Evolutionary conservation across 2,113 vertebrate genomes (phyloP), one percentile per base, ranked within the genome.

Genomic region (Rhea pennata): DNA sequence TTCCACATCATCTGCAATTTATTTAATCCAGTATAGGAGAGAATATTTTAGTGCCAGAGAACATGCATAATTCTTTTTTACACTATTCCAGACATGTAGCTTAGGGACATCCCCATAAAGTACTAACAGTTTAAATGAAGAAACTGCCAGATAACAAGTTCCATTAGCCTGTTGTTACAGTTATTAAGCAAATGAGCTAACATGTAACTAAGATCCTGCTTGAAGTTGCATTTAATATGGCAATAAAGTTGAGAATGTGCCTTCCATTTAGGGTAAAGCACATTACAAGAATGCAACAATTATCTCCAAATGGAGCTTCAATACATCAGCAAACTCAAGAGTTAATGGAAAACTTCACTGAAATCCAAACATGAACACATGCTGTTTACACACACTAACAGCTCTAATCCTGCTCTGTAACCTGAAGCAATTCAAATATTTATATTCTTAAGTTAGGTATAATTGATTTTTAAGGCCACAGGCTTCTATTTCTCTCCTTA

Each of bases 51-150:
- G 42, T n/a, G 56, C 26, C 54, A 84, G 85, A 80, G 50, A 92
- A 86, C 46, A 53, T 4, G 9, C 0, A 4, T 81, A 92, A 90
- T 73, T 92, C 59, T 80, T 56, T 87, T 87, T 84, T 88, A 92
- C 0, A 0, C 74, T 70, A 84, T 48, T 91, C 19, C 51, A 88
- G 72, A 64, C 39, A 74, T 27, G 72, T 5, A 59, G 40, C 86
- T 87, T 44, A 88, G 39, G 59, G n/a, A 72, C 61, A 80, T 80
- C 69, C 89, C 92, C 72, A 90, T 84, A 64, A 92, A 87, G 51
- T 53, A 88, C 75, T 84, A 93, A 91, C 36, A 87, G 56, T 46
- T 88, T 87, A 91, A 94, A 87, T 69, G 59, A 96, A 87, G 65
- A 92, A 94, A 84, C 16, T 67, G 80, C 72, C 27, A 77, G 46